These are phyloP conservation scores for Pseudomugil tenellus DNA, from an alignment of 2,797 vertebrate species.

Conservation along the genomic window DNA sequence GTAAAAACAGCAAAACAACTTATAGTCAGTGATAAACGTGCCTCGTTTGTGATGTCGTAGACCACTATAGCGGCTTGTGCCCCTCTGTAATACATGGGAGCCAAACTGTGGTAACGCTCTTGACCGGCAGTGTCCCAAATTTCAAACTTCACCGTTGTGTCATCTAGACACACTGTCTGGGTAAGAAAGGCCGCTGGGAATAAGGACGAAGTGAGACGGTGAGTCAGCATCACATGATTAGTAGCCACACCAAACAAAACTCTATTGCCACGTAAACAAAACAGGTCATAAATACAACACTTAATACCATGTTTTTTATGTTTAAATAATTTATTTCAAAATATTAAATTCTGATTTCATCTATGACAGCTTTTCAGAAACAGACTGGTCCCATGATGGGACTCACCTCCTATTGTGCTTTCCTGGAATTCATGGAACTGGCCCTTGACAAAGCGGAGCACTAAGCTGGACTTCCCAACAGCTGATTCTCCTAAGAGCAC, in stretches of 20 bases:
- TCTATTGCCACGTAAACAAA: not conserved
- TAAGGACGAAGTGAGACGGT: constrained; percentile 3
- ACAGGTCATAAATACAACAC: not conserved
- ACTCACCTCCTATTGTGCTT: constrained; percentile 99
- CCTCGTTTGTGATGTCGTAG: constrained; percentile 98
- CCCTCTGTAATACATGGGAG: constrained; percentile 99
- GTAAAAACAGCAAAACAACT: not conserved
- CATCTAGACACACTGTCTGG: constrained; percentile 97
- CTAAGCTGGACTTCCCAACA: constrained; percentile 98
- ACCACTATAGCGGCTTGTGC: constrained; percentile 99
- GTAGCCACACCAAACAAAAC: constrained; percentile 2
- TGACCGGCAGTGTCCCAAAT: constrained; percentile 99
- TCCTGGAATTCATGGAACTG: constrained; percentile 99
- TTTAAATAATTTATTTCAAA: not conserved
- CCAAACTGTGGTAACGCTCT: constrained; percentile 98
- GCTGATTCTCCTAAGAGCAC: constrained; percentile 98
- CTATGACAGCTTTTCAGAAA: not conserved
- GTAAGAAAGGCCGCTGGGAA: constrained; percentile 95
- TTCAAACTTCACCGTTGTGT: constrained; percentile 99
- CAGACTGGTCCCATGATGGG: not conserved
- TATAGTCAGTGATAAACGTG: constrained; percentile 13
- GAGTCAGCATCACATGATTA: constrained; percentile 16
- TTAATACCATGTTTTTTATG: not conserved
- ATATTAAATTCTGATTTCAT: not conserved
- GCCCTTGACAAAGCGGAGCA: constrained; percentile 98